Base-by-base conservation (phyloP, 2,888 invertebrate species). In the Salpingus planirostris region DNA sequence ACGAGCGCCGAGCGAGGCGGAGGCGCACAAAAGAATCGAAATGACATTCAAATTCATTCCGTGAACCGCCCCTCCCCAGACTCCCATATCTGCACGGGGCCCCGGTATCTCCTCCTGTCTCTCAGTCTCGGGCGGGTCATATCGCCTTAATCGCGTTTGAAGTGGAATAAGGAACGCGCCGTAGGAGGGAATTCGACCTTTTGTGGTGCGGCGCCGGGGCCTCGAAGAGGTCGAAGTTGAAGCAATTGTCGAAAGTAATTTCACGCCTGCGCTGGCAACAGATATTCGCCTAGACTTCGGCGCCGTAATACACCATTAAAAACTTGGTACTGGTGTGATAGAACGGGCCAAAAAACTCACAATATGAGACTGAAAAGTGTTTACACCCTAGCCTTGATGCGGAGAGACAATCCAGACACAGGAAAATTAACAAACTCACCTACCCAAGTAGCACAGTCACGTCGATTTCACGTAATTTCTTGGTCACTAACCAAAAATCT, bases 181-280 rank as follows among this genome's bases (percentile, higher is more conserved):
- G n/a, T n/a, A 47, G 47, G 21, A 26, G 14, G 29, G 25, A 36
- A 27, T 32, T 36, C 44, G 43, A 41, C 43, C 40, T 42, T 43
- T 44, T 41, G 42, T 36, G 44, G 41, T 29, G 27, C 35, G 42
- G 40, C 38, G 31, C 28, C 27, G 41, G 33, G 18, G 18, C 18
- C n/a, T n/a, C n/a, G n/a, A n/a, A n/a, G n/a, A n/a, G n/a, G n/a
- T n/a, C n/a, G n/a, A n/a, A n/a, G n/a, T n/a, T n/a, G 47, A 49
- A 55, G 52, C 53, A 54, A 57, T 57, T 57, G 57, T 55, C 57
- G 55, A 56, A 57, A 55, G 55, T 57, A 57, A 59, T 59, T 59
- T 59, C 56, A 57, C 57, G 58, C 53, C 47, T 53, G 46, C 48
- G 44, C 48, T 47, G 49, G 43, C 50, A 46, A 45, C 49, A 52